Percentiles rank a stretch among this genome's conserved stretches.
Conservation (phyloP, 1,140 invertebrate species). For the Drosophila paulistorum region DNA sequence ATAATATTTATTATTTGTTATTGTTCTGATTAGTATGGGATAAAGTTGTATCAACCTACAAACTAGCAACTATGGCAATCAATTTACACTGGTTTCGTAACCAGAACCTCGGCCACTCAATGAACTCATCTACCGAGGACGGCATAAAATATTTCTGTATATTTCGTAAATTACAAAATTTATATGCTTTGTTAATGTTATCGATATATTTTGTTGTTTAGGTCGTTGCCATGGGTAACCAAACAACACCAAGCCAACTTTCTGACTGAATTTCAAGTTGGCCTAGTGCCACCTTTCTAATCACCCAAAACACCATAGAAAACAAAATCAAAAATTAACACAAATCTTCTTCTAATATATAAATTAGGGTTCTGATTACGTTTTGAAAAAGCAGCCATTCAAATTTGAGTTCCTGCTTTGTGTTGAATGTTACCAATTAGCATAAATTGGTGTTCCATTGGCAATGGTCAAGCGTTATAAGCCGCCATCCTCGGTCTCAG, state of each 20-base stretch:
- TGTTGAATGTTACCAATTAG: slow-evolving; percentile 22
- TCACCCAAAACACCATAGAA: not conserved
- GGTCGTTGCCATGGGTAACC: not conserved
- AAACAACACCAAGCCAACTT: slow-evolving; percentile 4
- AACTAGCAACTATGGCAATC: too few species aligned
- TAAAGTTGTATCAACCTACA: too few species aligned
- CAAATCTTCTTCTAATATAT: not conserved
- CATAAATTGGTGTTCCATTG: not conserved
- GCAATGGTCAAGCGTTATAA: slow-evolving; percentile 42
- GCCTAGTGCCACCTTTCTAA: slow-evolving; percentile 9
- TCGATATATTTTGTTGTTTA: not conserved
- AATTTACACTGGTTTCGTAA: too few species aligned
- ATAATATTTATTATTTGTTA: too few species aligned
- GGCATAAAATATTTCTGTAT: too few species aligned
- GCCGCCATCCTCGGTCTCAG: slow-evolving; percentile 1
- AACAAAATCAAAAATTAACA: slow-evolving; percentile 3
- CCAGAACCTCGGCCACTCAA: too few species aligned
- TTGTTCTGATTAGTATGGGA: too few species aligned
- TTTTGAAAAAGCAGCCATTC: not conserved
- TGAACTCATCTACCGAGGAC: too few species aligned
- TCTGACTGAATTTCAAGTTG: slow-evolving; percentile 20
- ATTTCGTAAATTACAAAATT: too few species aligned
- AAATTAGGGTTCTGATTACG: not conserved
- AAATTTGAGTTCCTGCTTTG: slow-evolving; percentile 17
- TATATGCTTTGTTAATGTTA: not conserved